Evolutionary conservation across 1,140 invertebrate genomes (phyloP).

Genomic region (Elysia chlorotica): DNA sequence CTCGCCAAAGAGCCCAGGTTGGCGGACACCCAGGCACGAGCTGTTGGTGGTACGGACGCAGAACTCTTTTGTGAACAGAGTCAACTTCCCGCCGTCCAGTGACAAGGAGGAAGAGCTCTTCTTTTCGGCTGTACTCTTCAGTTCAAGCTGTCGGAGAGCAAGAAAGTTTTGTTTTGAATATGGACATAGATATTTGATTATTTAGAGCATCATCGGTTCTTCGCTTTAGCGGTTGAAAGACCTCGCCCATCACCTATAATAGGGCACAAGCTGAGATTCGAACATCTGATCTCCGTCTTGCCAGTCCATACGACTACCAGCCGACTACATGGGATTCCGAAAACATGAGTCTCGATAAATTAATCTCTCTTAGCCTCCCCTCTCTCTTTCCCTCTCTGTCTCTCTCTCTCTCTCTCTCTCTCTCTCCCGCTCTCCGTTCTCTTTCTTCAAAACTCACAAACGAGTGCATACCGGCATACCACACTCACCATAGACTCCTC

Average conservation of each 20-base stretch:
- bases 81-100: too few species aligned
- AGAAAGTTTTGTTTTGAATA: too few species aligned
- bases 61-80: too few species aligned
- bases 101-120: too few species aligned
- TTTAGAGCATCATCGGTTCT: background rate
- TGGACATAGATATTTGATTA: too few species aligned
- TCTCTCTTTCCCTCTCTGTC: background rate
- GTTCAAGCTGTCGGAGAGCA: too few species aligned
- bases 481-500: background rate
- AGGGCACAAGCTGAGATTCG: background rate
- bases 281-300: too few species aligned
- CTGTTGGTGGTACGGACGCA: too few species aligned
- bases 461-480: background rate
- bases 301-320: background rate
- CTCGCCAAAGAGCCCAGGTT: too few species aligned
- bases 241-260: background rate
- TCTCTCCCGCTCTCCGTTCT: background rate
- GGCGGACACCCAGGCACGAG: too few species aligned
- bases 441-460: background rate
- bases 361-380: background rate
- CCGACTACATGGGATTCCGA: background rate
- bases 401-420: slow-evolving; percentile 4
- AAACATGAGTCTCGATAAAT: too few species aligned
- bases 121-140: too few species aligned
- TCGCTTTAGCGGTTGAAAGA: background rate